These are phyloP conservation scores for Ganaspis sp. DNA, from an alignment of 1,140 invertebrate genomes.

Conservation along the genomic window DNA sequence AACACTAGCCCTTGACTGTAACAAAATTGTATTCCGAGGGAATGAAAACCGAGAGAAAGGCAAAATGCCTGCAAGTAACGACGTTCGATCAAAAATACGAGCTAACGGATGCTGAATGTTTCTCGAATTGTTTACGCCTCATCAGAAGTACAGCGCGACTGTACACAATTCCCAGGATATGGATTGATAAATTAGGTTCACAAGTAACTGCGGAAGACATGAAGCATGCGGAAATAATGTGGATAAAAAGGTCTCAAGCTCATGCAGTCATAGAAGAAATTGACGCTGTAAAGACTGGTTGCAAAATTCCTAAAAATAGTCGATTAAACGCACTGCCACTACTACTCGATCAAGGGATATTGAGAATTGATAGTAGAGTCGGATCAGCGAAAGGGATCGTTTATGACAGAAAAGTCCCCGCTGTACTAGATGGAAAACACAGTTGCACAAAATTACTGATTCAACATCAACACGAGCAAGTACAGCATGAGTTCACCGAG, in stretches of 20 bases:
- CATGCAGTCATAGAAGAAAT: background rate
- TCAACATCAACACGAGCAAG: slow-evolving; percentile 40
- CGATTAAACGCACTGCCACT: background rate
- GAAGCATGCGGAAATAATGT: background rate
- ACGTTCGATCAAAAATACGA: background rate
- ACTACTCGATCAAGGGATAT: background rate
- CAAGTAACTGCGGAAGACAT: background rate
- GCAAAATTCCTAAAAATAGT: background rate
- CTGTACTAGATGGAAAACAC: background rate
- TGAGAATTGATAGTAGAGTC: background rate
- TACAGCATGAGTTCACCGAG: slow-evolving; percentile 45
- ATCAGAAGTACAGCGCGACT: background rate
- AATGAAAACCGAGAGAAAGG: background rate
- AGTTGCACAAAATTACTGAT: slow-evolving; percentile 32
- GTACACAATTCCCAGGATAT: background rate
- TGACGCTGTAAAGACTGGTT: background rate
- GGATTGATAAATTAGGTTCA: background rate
- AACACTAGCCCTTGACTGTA: background rate
- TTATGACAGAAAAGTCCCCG: too few species aligned
- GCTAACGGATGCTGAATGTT: background rate
- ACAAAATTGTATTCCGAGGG: background rate
- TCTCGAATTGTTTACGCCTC: background rate
- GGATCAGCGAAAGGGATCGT: too few species aligned
- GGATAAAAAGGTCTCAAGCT: background rate
- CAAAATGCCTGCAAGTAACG: background rate